Percentiles rank a stretch among this genome's conserved stretches.
These are phyloP conservation scores for Leptinotarsa juncta DNA, from an alignment of 2,888 invertebrate genomes.

Conservation along the genomic window DNA sequence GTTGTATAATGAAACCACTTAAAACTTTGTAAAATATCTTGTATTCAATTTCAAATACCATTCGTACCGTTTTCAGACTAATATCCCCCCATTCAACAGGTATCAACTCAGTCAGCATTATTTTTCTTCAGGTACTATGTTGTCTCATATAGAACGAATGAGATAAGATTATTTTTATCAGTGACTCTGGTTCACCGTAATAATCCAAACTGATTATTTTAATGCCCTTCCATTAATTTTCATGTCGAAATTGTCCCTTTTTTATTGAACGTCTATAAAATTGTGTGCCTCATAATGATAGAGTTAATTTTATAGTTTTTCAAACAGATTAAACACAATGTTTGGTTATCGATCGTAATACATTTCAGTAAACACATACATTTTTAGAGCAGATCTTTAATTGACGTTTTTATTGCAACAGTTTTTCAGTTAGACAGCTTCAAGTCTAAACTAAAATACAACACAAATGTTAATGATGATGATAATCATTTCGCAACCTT, in stretches of 20 bases:
- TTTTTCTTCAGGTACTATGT: not conserved
- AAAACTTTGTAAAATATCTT: too few relatives aligned
- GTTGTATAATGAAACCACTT: too few relatives aligned
- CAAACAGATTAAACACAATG: not conserved
- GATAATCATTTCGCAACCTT: too few relatives aligned
- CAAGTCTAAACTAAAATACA: too few relatives aligned
- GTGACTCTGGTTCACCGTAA: not conserved
- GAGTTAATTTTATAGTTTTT: not conserved
- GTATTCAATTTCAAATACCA: too few relatives aligned
- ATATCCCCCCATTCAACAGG: too few relatives aligned
- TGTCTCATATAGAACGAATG: not conserved
- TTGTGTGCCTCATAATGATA: not conserved
- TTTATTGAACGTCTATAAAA: slow-evolving; percentile 12
- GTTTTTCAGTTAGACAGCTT: not conserved
- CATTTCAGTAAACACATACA: not conserved
- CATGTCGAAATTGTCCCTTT: not conserved
- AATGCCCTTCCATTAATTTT: not conserved
- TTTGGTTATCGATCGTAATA: not conserved
- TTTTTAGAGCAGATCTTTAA: not conserved
- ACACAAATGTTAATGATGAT: too few relatives aligned
- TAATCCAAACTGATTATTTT: slow-evolving; percentile 10
- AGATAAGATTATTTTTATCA: slow-evolving; percentile 1
- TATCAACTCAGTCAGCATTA: too few relatives aligned
- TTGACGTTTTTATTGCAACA: not conserved
- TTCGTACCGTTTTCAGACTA: too few relatives aligned